Base-by-base conservation (phyloP, 1,140 invertebrate species). In the Asobara japonica region DNA sequence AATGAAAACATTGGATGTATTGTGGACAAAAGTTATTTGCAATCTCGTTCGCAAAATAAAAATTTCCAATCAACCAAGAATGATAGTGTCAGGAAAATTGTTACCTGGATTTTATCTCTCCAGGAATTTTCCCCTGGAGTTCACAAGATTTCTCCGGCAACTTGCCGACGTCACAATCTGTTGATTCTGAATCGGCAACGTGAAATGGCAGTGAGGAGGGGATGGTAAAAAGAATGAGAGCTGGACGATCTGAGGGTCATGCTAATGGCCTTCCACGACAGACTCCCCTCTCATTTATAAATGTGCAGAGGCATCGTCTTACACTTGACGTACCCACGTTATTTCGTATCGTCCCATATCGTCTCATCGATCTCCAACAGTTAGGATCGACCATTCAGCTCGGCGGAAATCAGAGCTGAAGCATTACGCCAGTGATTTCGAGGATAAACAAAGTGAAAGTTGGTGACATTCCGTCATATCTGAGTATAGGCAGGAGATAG, bases 281-380 rank as follows among this genome's bases (percentile, higher is more conserved):
- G 71, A 69, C 56, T 41, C 70, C 74, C 70, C 45, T 75, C 76
- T 77, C 77, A 76, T 78, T 81, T 81, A 82, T 80, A 82, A 76
- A 77, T 74, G 48, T 65, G 33, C 60, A 5, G 51, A 56, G 16
- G 18, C 22, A 56, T 56, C 62, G 41, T 30, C 27, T 20, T 22
- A 60, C 31, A 31, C 70, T 56, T 56, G 2, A 69, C 66, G 56
- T 31, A 38, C n/a, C n/a, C n/a, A n/a, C 67, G 60, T 70, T 73
- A 65, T 69, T 62, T 41, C 72, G 74, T 76, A 13, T 36, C 61
- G 11, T 30, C 29, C 7, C 29, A 18, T 64, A 36, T 31, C 61
- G 61, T 31, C 16, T n/a, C 11, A 64, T 30, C 16, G 31, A 64
- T 31, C 31, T 25, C 22, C 0, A 7, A 18, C 22, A 25, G 10